A percentile compares a stretch with the other conserved stretches of the same genome.
These are phyloP conservation scores for Lanistes nyassanus DNA, from an alignment of 1,140 invertebrate species.

Conservation along the genomic window DNA sequence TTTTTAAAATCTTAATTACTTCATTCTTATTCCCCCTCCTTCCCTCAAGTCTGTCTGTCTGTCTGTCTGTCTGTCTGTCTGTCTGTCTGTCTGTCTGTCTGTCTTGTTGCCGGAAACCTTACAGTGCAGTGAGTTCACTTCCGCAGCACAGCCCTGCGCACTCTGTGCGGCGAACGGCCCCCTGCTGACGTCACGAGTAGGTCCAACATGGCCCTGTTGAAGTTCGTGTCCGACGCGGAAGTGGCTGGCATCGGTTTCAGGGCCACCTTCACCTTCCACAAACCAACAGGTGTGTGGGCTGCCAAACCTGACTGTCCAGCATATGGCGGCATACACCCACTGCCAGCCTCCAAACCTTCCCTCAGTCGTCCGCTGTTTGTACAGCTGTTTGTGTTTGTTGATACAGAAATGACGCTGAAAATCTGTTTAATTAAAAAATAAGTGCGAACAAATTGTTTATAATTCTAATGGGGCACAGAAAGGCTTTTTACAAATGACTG, in stretches of 20 bases:
- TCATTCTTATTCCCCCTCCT: too few relatives aligned
- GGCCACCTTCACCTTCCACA: constrained; percentile 35
- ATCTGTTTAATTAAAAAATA: not conserved
- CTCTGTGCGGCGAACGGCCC: constrained; percentile 34
- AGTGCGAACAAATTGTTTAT: not conserved
- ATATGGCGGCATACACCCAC: too few relatives aligned
- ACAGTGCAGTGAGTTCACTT: not conserved
- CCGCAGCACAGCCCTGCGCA: constrained; percentile 15
- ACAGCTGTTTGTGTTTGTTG: not conserved
- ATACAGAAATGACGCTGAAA: not conserved
- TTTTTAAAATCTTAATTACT: too few relatives aligned
- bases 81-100: too few relatives aligned
- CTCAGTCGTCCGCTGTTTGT: not conserved
- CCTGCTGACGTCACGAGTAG: constrained; percentile 32
- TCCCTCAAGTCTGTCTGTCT: too few relatives aligned
- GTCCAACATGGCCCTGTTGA: constrained; percentile 26
- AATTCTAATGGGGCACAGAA: too few relatives aligned
- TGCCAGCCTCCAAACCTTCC: too few relatives aligned
- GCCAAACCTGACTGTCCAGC: too few relatives aligned
- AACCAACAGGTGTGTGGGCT: constrained; percentile 32
- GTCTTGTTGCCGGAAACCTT: too few relatives aligned
- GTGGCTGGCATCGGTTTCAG: constrained; percentile 42
- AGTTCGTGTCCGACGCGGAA: constrained; percentile 37
- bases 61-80: too few relatives aligned
- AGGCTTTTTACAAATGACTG: too few relatives aligned